Evolutionary conservation across 2,888 invertebrate species (phyloP), one percentile per base, ranked within the genome.

Genomic region (Spatulosminthurus flaviceps): DNA sequence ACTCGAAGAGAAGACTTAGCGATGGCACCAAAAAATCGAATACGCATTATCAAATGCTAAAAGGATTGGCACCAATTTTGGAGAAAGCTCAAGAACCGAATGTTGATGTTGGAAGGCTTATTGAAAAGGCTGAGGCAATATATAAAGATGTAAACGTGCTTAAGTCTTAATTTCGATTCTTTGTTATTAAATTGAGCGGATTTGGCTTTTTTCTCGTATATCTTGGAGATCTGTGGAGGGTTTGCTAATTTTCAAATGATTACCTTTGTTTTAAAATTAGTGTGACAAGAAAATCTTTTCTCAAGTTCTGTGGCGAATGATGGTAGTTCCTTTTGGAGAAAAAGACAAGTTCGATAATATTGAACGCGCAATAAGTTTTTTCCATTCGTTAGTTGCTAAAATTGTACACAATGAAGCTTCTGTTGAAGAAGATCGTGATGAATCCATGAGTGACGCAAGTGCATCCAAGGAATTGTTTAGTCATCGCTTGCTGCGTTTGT

Each of bases 301-400:
- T 21, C 43, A 42, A n/a, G 76, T 76, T 21, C n/a, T 79, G 21
- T 79, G 79, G 79, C 75, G 79, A 24, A 76, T 76, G 75, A 79
- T 79, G 79, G 42, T 76, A 0, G 22, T 70, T 61, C 79, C 79
- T 21, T 79, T 79, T 61, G 75, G 74, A 64, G 71, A 60, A 11
- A 79, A 79, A 26, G 75, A 79, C 4, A 79, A 79, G 41, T n/a
- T 21, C 26, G 75, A 75, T 1, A 61, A 1, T 41, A 28, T 70
- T 28, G 79, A 79, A 26, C 29, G 70, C 34, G 24, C 51, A 28
- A 41, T 79, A 0, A 69, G 11, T 5, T 79, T 79, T 76, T 79
- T 79, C 41, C 71, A 79, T 70, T 1, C 9, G 13, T n/a, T 79
- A 16, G 7, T 79, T 7, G 26, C 19, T 19, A 16, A 9, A 28